Evolutionary conservation across 2,888 invertebrate genomes (phyloP), one percentile per base, ranked within the genome.

Genomic region (Rhimphoctona megacephalus): DNA sequence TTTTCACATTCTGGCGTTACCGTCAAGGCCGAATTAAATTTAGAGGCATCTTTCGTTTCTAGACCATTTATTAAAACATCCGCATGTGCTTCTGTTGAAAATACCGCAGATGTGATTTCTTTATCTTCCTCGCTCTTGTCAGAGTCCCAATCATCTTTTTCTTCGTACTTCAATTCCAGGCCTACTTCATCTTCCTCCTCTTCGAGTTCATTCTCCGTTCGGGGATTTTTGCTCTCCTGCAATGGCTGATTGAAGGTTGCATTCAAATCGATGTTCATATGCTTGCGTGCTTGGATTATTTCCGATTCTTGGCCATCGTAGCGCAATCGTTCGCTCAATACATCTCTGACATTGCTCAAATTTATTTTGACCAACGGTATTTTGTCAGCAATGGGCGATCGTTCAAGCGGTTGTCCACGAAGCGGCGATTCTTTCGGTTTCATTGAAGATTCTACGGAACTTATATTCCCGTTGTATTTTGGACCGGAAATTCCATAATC

Each of bases 41-140:
- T 52, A 17, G 30, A 11, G 25, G 69, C 66, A 81, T 57, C 83
- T 79, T 30, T 86, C 72, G 76, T 69, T 11, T 89, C 88, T 14
- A 72, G 79, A 52, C 91, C 89, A 57, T 90, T 89, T 89, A 88
- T 90, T 22, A 89, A 43, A 70, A 90, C 81, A 80, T 89, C 87
- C 70, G 70, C 69, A 49, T 69, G 19, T 22, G 30, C 0, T 67
- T 88, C 22, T 66, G 89, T 11, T 3, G 85, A 87, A 9, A 91
- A 77, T 1, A 81, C 89, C 84, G 91, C 90, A 11, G 91, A 90
- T 33, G 90, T 77, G 9, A 90, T 90, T n/a, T 92, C 91, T 72
- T 91, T 61, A 17, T 87, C 67, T 17, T 69, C 61, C 9, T 78
- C 79, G 8, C 80, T 64, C 0, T 87, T 85, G 1, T 73, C 85